Evolutionary conservation across 2,113 vertebrate species (phyloP).

Genomic region (Chloropsis cyanopogon): DNA sequence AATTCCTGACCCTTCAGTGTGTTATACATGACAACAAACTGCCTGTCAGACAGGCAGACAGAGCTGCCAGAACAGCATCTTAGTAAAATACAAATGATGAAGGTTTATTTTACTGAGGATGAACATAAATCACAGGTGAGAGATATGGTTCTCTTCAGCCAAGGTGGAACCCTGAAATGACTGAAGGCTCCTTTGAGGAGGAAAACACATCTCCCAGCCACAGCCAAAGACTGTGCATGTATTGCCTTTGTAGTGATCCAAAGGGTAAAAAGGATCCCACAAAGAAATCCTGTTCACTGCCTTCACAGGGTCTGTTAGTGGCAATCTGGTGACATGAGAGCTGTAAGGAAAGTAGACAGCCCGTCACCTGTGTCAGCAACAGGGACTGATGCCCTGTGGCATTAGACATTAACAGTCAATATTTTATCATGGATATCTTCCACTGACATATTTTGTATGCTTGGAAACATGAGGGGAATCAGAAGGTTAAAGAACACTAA

Average conservation of each 20-base stretch:
- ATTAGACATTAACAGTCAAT: neutral
- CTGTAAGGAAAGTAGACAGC: neutral
- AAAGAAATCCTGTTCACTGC: neutral
- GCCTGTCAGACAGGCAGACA: neutral
- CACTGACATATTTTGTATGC: neutral
- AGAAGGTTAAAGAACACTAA: neutral
- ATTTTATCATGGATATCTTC: neutral
- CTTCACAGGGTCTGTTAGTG: neutral
- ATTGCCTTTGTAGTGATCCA: neutral
- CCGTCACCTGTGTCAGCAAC: neutral
- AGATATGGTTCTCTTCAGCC: fast-evolving
- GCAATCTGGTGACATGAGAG: neutral
- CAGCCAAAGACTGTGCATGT: neutral
- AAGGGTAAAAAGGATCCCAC: neutral
- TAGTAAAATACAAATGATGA: neutral
- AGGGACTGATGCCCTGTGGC: neutral
- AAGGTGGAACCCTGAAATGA: neutral
- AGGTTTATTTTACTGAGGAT: neutral
- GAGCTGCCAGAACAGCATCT: neutral
- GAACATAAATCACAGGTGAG: neutral
- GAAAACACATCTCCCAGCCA: neutral
- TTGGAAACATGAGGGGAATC: neutral
- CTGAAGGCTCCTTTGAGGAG: neutral
- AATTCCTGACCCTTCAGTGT: neutral
- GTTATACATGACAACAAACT: neutral